Percentiles rank a stretch among this genome's conserved stretches.
Evolutionary conservation across 2,113 vertebrate genomes (phyloP).

Genomic region (Neolamprologus hecqui): DNA sequence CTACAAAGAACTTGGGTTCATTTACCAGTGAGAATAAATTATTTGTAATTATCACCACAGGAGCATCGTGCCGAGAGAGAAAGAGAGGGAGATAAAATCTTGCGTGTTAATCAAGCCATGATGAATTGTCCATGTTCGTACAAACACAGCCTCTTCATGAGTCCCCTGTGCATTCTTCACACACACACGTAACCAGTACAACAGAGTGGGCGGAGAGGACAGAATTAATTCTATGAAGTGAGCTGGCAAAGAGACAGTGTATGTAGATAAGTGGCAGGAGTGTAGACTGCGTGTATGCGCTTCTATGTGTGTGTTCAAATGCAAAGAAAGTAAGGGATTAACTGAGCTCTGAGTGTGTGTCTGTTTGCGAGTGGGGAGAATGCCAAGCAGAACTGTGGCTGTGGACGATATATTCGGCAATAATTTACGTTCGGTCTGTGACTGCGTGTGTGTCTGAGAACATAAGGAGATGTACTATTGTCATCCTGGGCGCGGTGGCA

Average conservation of each 20-base stretch:
- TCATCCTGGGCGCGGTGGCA: conserved; percentile 26
- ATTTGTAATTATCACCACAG: conserved; percentile 61
- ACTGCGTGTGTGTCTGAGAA: not conserved
- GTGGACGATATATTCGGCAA: not conserved
- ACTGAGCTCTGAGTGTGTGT: not conserved
- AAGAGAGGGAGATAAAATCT: conserved; percentile 34
- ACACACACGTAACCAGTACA: conserved; percentile 13
- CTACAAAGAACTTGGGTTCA: conserved; percentile 32
- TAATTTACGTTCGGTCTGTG: not conserved
- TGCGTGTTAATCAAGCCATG: conserved; percentile 72
- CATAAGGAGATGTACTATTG: conserved; percentile 19
- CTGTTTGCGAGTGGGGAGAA: not conserved
- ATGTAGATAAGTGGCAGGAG: conserved; percentile 43
- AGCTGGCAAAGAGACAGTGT: conserved; percentile 34
- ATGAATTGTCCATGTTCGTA: conserved; percentile 67
- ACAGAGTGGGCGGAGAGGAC: conserved; percentile 48
- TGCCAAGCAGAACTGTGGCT: not conserved
- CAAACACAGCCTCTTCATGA: conserved; percentile 61
- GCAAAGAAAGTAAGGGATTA: not conserved
- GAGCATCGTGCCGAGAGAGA: conserved; percentile 6
- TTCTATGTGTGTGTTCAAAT: not conserved
- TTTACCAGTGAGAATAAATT: conserved; percentile 61
- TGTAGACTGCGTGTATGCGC: not conserved
- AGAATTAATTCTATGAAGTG: conserved; percentile 68
- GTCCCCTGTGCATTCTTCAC: conserved; percentile 60